These are phyloP conservation scores for Nycticorax nycticorax DNA, from an alignment of 2,113 vertebrate species.

Conservation along the genomic window DNA sequence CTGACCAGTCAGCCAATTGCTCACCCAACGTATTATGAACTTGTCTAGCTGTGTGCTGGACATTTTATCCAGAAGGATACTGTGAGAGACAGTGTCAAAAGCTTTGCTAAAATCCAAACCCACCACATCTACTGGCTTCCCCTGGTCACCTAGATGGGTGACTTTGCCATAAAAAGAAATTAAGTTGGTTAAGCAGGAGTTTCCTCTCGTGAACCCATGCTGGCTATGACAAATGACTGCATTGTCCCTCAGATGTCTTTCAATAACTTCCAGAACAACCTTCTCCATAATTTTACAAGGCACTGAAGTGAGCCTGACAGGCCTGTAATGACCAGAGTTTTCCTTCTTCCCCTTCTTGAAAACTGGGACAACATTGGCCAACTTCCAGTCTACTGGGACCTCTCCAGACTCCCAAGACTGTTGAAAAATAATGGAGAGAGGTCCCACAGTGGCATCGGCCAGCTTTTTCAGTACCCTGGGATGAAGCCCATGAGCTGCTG, in stretches of 20 bases:
- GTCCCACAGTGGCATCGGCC: background rate
- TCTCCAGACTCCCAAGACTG: background rate
- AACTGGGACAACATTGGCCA: no score
- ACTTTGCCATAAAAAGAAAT: background rate
- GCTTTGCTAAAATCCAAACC: background rate
- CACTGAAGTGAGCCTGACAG: no score
- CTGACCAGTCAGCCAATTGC: background rate
- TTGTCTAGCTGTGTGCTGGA: background rate
- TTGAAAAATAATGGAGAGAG: background rate
- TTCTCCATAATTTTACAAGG: no score
- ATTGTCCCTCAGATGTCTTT: background rate
- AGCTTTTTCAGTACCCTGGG: background rate
- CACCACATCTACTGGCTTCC: background rate
- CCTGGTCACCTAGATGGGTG: background rate
- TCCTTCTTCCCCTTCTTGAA: background rate
- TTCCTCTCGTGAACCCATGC: background rate
- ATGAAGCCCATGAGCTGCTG: background rate
- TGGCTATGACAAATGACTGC: background rate
- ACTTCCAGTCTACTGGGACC: background rate
- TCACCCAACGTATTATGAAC: background rate
- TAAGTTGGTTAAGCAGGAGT: background rate
- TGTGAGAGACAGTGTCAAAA: background rate
- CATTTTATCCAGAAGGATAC: background rate
- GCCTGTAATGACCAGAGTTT: background rate
- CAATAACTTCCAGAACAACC: background rate